Evolutionary conservation across 2,888 invertebrate species (phyloP), one percentile per base, ranked within the genome.

Genomic region (Hydriomena furcata): DNA sequence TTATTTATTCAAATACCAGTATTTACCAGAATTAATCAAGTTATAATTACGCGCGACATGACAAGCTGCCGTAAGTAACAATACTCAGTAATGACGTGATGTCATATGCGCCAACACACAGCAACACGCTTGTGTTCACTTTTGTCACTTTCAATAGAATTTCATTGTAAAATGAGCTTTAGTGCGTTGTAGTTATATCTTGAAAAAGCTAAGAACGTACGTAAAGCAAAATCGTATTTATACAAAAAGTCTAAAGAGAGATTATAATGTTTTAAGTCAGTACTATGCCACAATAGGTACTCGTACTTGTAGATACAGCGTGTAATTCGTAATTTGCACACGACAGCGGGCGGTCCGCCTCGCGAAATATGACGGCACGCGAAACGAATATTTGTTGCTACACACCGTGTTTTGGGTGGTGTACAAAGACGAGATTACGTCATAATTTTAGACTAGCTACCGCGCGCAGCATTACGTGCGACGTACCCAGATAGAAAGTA

Each of bases 281-380:
- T 17, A 23, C 23, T 23, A 6, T 23, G 23, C 1, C 23, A 4
- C 5, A 5, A 23, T 4, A 6, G 23, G 3, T 6, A 1, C 23
- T 34, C 2, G 20, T 21, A 12, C 4, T n/a, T 4, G 23, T 12
- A 35, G 11, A 13, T 17, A 20, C 25, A 20, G n/a, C 35, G 23
- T 36, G 23, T 36, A 13, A 43, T 36, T 44, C 23, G 28, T 44
- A 36, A 30, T 44, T 44, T 13, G 28, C 30, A 28, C 8, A 23
- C 28, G 35, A 30, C 30, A 23, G 44, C 36, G 13, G 35, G 43
- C 28, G 43, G 42, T n/a, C 20, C 17, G 17, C 13, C 43, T 6
- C 7, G 21, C 44, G 35, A 35, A 34, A 27, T 43, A 35, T 28
- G 36, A 5, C 44, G 28, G 17, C 36, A 36, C 44, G 35, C 36